Percentiles rank a stretch among this genome's conserved stretches.
phyloP scores from a whole-genome alignment of 2,113 vertebrate genomes.

The Cinclus cinclus region DNA sequence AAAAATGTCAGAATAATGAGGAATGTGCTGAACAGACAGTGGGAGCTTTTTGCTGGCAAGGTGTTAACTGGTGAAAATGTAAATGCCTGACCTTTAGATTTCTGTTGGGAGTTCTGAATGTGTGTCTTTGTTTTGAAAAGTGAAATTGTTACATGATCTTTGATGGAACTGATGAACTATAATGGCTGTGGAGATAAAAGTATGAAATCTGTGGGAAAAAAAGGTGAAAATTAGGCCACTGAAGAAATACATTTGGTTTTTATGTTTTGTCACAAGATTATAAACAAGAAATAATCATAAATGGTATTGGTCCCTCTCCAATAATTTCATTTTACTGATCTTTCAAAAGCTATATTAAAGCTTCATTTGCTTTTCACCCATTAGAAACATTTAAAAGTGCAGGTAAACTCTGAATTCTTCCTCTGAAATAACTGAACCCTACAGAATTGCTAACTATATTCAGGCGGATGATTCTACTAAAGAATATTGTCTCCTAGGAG shows the following conservation, averaged over 20 bases:
- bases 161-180: not conserved
- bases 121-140: not conserved
- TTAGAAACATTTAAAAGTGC: not conserved
- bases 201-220: not conserved
- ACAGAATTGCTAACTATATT: not conserved
- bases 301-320: not conserved
- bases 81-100: conserved; percentile 32
- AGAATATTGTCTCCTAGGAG: conserved; percentile 10
- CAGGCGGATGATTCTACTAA: not conserved
- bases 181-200: not conserved
- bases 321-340: not conserved
- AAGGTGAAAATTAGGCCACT: not conserved
- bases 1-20: not conserved
- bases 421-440: not conserved
- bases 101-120: not conserved
- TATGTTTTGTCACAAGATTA: not conserved
- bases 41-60: not conserved
- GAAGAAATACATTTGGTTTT: not conserved
- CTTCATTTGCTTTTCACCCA: not conserved
- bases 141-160: not conserved
- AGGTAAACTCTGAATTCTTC: not conserved
- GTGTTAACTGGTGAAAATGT: not conserved
- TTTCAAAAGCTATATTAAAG: not conserved
- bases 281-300: not conserved
- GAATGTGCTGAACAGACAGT: not conserved